Percentiles rank a stretch among this genome's conserved stretches.
These are phyloP conservation scores for Peromyscus nudipes DNA, from an alignment of 2,797 vertebrate genomes.

Conservation along the genomic window DNA sequence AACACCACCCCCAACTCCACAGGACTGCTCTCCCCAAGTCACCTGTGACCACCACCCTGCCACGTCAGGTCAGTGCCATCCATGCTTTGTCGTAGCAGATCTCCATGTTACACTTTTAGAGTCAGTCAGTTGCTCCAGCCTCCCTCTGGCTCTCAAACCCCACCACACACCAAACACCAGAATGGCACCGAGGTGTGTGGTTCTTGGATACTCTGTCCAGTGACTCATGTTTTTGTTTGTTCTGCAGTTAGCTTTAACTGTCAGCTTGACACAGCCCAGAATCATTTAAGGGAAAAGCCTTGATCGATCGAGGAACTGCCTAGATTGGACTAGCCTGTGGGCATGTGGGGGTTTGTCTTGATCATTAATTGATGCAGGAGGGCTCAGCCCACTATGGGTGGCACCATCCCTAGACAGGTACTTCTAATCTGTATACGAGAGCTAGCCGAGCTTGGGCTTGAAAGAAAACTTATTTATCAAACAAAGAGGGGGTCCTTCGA, in stretches of 20 bases:
- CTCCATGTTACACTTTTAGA: fast-evolving
- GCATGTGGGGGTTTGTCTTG: neutral
- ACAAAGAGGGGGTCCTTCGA: neutral
- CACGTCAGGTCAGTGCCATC: neutral
- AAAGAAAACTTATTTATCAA: neutral
- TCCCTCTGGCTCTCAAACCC: neutral
- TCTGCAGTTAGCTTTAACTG: neutral
- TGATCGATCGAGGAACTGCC: neutral
- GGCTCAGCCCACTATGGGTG: neutral
- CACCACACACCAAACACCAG: fast-evolving
- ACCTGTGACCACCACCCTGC: neutral
- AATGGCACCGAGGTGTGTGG: fast-evolving
- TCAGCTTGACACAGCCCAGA: neutral
- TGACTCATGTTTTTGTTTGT: neutral
- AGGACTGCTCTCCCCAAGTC: neutral
- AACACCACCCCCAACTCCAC: neutral
- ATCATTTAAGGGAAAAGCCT: neutral
- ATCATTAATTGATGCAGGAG: neutral
- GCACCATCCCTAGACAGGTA: neutral
- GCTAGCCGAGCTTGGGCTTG: neutral
- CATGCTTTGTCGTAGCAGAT: neutral
- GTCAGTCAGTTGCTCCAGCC: neutral
- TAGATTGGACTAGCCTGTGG: neutral
- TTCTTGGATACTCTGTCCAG: neutral
- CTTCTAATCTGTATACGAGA: neutral